Percentiles rank a stretch among this genome's conserved stretches.
Conservation (phyloP, 2,888 invertebrate species). For the Marasmarcha lunaedactyla region DNA sequence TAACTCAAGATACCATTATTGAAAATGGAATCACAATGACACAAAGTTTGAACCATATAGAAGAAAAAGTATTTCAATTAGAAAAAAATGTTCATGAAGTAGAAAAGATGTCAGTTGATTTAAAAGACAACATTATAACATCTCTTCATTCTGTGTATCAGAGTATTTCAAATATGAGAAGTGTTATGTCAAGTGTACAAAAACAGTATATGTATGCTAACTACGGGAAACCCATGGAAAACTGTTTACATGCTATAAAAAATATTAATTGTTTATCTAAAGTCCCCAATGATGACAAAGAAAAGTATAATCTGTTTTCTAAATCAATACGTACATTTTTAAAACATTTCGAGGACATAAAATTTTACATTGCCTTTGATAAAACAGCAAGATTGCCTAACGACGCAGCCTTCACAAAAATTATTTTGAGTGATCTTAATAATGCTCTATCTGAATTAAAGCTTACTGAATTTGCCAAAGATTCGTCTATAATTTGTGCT, state of each 20-base stretch:
- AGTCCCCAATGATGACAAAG: slow-evolving; percentile 17
- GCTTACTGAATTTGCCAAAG: not conserved
- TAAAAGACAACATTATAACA: slow-evolving; percentile 44
- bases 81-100: slow-evolving; percentile 38
- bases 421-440: slow-evolving; percentile 41
- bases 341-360: slow-evolving; percentile 60
- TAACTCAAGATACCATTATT: slow-evolving; percentile 38
- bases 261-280: slow-evolving; percentile 25
- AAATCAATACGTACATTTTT: slow-evolving; percentile 42
- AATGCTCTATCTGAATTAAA: not conserved
- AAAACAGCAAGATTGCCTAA: slow-evolving; percentile 57
- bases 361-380: slow-evolving; percentile 58
- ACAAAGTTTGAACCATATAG: slow-evolving; percentile 46
- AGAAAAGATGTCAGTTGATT: slow-evolving; percentile 23
- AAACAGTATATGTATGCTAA: slow-evolving; percentile 54
- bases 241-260: slow-evolving; percentile 39
- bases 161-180: slow-evolving; percentile 64
- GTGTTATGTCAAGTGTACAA: slow-evolving; percentile 56
- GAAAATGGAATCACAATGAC: slow-evolving; percentile 49
- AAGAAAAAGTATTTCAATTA: slow-evolving; percentile 47
- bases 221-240: slow-evolving; percentile 50
- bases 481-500: not conserved
- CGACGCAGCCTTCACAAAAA: slow-evolving; percentile 51
- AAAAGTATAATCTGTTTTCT: slow-evolving; percentile 31
- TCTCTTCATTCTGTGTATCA: slow-evolving; percentile 63